Evolutionary conservation across 2,797 vertebrate species (phyloP), one percentile per base, ranked within the genome.

Genomic region (Cyprinella venusta): DNA sequence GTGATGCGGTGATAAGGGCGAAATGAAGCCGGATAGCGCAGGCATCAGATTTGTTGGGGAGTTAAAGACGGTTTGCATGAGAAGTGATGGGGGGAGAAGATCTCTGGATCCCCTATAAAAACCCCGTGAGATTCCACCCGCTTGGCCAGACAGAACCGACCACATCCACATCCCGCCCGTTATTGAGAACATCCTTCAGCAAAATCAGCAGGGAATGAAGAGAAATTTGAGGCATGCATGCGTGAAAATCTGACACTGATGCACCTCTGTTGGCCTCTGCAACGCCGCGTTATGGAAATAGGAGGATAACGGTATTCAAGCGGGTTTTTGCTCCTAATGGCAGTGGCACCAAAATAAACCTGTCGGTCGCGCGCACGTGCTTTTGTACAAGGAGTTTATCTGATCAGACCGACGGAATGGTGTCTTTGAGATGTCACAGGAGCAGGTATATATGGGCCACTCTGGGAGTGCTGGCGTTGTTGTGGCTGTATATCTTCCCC

Each of bases 401-500:
- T 19, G 18, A 65, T 45, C 71, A 59, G 33, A 71, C 16, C 38
- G 33, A 56, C 72, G 59, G 56, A 45, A 94, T 88, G 87, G 92
- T 96, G 94, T 87, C 89, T 80, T 90, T 93, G 91, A 96, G 95
- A 92, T 96, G 95, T 90, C 96, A 94, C 91, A 94, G 96, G 80
- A 94, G 92, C 82, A 96, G 96, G 90, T 96, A 96, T 26, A 93
- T 95, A 79, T 98, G 96, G 91, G 97, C 96, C 92, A 97, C 95
- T 3, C 86, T 98, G 88, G 96, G 96, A 79, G 90, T 97, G 78
- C 93, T 97, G 90, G 94, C 98, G 33, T 94, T 99, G n/a, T 97
- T 96, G 91, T 99, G 97, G 97, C 94, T 98, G 1, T 99, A 98
- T 92, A 83, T 98, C 6, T 98, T 95, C 90, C 97, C 97, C 0